phyloP scores from a whole-genome alignment of 2,888 invertebrate genomes.

The Eumacrocentrus americanus region DNA sequence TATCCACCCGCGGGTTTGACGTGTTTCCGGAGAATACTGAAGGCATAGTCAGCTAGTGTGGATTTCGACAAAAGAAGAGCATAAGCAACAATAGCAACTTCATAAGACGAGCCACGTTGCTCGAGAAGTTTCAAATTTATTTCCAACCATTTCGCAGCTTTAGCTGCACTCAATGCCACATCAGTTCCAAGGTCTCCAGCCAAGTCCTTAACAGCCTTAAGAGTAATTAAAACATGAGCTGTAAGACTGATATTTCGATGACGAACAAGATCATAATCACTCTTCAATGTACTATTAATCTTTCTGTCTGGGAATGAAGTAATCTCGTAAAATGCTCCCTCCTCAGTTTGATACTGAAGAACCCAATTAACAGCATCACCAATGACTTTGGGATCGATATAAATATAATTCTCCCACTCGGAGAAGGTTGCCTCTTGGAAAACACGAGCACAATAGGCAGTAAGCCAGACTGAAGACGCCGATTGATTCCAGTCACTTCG shows the following conservation, averaged over 20 bases:
- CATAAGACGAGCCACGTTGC: slow-evolving; percentile 77
- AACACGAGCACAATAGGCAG: slow-evolving; percentile 86
- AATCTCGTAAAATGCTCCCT: slow-evolving; percentile 89
- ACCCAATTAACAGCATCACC: slow-evolving; percentile 87
- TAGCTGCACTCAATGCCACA: slow-evolving; percentile 77
- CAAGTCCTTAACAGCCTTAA: slow-evolving; percentile 84
- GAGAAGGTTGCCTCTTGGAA: slow-evolving; percentile 93
- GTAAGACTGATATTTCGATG: slow-evolving; percentile 88
- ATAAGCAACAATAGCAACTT: slow-evolving; percentile 87
- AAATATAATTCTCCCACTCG: slow-evolving; percentile 96
- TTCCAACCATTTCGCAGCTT: slow-evolving; percentile 82
- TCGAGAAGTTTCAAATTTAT: slow-evolving; percentile 78
- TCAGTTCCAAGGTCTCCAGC: slow-evolving; percentile 75
- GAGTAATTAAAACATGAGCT: slow-evolving; percentile 88
- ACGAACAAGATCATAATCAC: slow-evolving; percentile 63
- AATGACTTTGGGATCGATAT: slow-evolving; percentile 88
- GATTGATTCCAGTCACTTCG: slow-evolving; percentile 94
- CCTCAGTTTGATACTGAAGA: slow-evolving; percentile 79
- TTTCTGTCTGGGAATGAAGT: slow-evolving; percentile 89
- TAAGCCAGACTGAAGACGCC: slow-evolving; percentile 87
- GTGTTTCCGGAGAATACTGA: slow-evolving; percentile 71
- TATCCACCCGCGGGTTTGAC: slow-evolving; percentile 78
- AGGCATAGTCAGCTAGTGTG: slow-evolving; percentile 85
- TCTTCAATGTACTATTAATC: slow-evolving; percentile 75
- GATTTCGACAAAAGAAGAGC: slow-evolving; percentile 84